Evolutionary conservation across 2,113 vertebrate genomes (phyloP), one percentile per base, ranked within the genome.

Genomic region (Hydropotes inermis): DNA sequence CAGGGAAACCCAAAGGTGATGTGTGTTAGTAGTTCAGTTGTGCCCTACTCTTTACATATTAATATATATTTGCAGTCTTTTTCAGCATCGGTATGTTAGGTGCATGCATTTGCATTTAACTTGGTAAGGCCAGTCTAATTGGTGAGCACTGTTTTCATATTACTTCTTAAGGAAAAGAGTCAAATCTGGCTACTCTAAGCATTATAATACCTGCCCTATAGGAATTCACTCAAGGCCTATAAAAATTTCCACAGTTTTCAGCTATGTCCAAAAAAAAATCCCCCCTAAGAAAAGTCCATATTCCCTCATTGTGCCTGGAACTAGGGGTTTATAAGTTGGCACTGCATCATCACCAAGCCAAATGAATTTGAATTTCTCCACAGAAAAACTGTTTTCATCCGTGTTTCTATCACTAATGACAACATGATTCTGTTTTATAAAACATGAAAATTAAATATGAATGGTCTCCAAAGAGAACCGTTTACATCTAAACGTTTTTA

Each of bases 381-480:
- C 2, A 19, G 10, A 25, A 84, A 47, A 85, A 45, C 6, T 21
- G 28, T 36, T 50, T 67, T 70, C 28, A 67, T 85, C 7, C 0
- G 1, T 39, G 28, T 60, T 10, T 85, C 21, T 47, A 3, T 11
- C 14, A 19, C 8, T 28, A 52, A 23, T 17, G 21, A 30, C 78
- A 96, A 96, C 50, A 15, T 2, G 64, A 25, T 16, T 91, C 67
- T 50, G 1, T 70, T 54, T 94, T 54, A 60, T n/a, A 23, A 70
- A 85, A 89, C 52, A 25, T 33, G 70, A 76, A 90, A 50, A 90
- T 93, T 87, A 95, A 90, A 87, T 36, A 78, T 15, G 54, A 6
- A 83, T 45, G 74, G 2, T 52, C 74, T 87, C 54, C 7, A n/a
- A 89, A 93, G 58, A 87, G 52, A 74, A 19, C 28, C 4, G 3